A percentile compares a stretch with the other conserved stretches of the same genome.
Evolutionary conservation across 2,888 invertebrate species (phyloP).

Genomic region (Globia sparganii): DNA sequence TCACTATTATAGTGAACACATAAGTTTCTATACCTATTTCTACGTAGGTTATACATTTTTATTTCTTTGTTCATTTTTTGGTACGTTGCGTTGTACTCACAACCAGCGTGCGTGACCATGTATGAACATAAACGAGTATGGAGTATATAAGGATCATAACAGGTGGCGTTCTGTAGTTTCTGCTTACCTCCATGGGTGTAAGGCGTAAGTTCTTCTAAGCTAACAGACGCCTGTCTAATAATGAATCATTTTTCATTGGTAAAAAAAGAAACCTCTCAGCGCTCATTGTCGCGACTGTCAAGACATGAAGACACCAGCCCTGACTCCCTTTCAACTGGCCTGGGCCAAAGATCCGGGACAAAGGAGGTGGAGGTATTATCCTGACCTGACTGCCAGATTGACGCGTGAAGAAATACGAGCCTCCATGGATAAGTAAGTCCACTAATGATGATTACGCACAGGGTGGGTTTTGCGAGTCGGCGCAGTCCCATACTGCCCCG

Average conservation of each 20-base stretch:
- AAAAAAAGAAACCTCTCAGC: constrained; percentile 70
- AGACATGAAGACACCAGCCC: constrained; percentile 62
- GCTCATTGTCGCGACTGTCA: constrained; percentile 79
- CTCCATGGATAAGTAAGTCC: constrained; percentile 78
- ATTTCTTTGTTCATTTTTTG: too few relatives aligned
- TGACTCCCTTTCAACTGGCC: constrained; percentile 74
- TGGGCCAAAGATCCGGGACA: constrained; percentile 75
- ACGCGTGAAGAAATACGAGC: constrained; percentile 74
- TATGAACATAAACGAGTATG: too few relatives aligned
- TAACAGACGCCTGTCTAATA: not conserved
- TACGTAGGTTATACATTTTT: not conserved
- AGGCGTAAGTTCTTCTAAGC: too few relatives aligned
- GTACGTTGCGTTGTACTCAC: too few relatives aligned
- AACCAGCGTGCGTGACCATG: too few relatives aligned
- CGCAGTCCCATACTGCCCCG: too few relatives aligned
- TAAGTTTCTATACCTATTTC: too few relatives aligned
- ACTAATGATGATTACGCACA: not conserved
- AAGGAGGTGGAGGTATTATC: constrained; percentile 88
- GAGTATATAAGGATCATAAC: too few relatives aligned
- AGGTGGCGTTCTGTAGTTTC: not conserved
- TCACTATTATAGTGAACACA: not conserved
- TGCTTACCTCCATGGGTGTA: not conserved
- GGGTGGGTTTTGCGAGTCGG: too few relatives aligned
- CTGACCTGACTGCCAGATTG: constrained; percentile 82
- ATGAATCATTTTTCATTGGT: not conserved